Base-by-base conservation (phyloP, 2,113 vertebrate species). In the Laticauda laticaudata region DNA sequence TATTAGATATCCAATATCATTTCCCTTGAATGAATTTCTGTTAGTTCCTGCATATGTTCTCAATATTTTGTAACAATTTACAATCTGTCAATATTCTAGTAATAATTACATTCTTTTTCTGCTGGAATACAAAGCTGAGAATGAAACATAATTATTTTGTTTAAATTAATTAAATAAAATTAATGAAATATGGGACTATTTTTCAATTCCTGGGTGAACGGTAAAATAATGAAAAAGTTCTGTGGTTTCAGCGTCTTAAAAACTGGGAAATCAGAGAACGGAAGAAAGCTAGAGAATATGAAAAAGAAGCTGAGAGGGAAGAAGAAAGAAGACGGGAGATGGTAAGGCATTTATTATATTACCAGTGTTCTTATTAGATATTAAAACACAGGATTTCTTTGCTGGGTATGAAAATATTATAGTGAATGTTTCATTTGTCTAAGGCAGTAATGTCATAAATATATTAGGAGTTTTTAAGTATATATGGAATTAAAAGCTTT, bases 261-360 rank as follows among this genome's bases (percentile, higher is more conserved):
- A 99, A 99, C 97, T 99, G 99, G 99, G 99, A 99, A 97, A 98
- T 99, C 91, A 97, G 99, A 96, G 99, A 99, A 97, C 97, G 99
- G 94, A 99, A 99, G 96, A 99, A 99, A 97, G 98, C 98, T 3
- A 97, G 99, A 89, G 99, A 99, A 93, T 99, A 99, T 94, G 98
- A 98, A 93, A 99, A 99, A 94, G 99, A 99, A 87, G 92, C 98
- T 0, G 99, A 99, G 96, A 97, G 99, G 92, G 99, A 99, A 94
- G 99, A 99, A 90, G 99, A 99, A 96, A 98, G 99, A 91, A 97
- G 98, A 54, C 97, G 99, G 95, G 99, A 99, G 96, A 99, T 98
- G 98, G 98, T 99, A 98, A 97, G 96, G 90, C 3, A 21, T 91
- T 93, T 93, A 43, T 15, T 1, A 93, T 4, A 12, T 89, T 56